Evolutionary conservation across 2,797 vertebrate genomes (phyloP), one percentile per base, ranked within the genome.

Genomic region (Betta splendens): DNA sequence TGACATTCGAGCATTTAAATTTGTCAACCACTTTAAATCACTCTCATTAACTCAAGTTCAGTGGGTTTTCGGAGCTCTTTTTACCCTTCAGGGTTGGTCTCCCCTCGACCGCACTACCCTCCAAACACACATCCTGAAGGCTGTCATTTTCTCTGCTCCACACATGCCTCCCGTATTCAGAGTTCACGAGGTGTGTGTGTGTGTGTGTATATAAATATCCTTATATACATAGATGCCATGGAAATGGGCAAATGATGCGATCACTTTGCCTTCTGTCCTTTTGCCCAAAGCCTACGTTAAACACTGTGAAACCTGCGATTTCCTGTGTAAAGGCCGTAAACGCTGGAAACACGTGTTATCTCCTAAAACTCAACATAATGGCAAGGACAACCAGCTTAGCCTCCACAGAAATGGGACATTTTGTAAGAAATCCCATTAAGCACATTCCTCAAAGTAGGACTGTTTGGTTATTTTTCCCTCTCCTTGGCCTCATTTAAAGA

Each of bases 401-500:
- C 64, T 44, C 45, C 16, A 36, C 23, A 72, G 72, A 83, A 87
- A 76, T 62, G 46, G 73, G 53, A 45, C 81, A 71, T 84, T 87
- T 80, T 81, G 65, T 52, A 63, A 76, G 79, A 75, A 85, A 86
- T 85, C 75, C 61, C 66, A 83, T 88, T 86, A 86, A 85, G 75
- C 70, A 57, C 85, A 75, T 85, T 87, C 82, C 89, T 88, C 78
- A 87, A 91, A 92, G 69, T 71, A 59, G 58, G 75, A 69, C 76
- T 79, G 68, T 84, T 77, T 85, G 65, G 77, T 81, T 84, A 80
- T 80, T 85, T 83, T 78, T 73, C 77, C 75, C 53, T 80, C 79
- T 85, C 83, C 76, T 85, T 83, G 70, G 78, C 84, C 89, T 87
- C 84, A 84, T 92, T n/a, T 91, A 89, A 84, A 81, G 44, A 62